Evolutionary conservation across 2,888 invertebrate genomes (phyloP), one percentile per base, ranked within the genome.

Genomic region (Spicauda simplicius): DNA sequence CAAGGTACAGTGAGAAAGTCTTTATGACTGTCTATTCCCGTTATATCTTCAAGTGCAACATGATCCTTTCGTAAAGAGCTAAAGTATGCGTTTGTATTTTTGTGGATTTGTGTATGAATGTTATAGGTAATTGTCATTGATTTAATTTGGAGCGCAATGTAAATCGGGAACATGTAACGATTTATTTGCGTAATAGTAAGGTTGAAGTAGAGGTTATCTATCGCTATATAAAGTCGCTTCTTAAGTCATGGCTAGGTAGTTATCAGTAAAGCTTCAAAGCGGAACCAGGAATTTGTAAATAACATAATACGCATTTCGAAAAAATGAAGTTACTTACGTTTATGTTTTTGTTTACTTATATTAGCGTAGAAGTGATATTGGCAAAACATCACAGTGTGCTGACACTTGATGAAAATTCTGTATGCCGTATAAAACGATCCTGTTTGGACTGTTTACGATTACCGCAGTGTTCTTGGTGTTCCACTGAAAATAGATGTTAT

Each of bases 381-480:
- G 77, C 73, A 0, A 74, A 70, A 59, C 60, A 70, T 61, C 77
- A 76, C 8, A 71, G 72, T 64, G 71, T 80, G 37, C 78, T 80
- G 64, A 69, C 75, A 16, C 76, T 92, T 64, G 81, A 88, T 64
- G 81, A 91, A 58, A 79, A 80, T 37, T 87, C 81, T 80, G 80
- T 91, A 70, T 93, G 93, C 71, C 77, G 73, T 50, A 84, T 91
- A n/a, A 93, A 92, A 75, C 76, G 64, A 11, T 79, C 84, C 2
- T 93, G 93, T 72, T 65, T 80, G n/a, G 83, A 86, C 25, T 93
- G 93, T 73, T 77, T 93, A 11, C 80, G 77, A 30, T 75, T 91
- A 25, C 72, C 83, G 41, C 91, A 91, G 65, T 93, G 93, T 76
- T 85, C 90, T 5, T 93, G 93, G 93, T 92, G 92, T 71, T 72